Conservation (phyloP, 35 echinoderm and acorn worm species). For the Apostichopus californicus region DNA sequence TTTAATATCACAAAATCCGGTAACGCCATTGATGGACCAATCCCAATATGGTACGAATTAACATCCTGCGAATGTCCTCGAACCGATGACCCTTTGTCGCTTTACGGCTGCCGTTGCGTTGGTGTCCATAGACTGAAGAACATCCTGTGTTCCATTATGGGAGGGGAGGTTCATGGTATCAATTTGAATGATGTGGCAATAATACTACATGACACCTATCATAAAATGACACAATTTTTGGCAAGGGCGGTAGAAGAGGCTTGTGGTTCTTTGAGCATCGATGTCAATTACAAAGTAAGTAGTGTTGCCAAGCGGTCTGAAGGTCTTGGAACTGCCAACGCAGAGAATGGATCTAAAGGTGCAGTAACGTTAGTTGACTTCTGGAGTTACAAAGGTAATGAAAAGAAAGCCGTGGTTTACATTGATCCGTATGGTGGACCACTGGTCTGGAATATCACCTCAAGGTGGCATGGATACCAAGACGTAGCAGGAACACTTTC, state of each 20-base stretch:
- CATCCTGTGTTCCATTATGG: neutral
- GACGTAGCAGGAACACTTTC: conserved; percentile 16
- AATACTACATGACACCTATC: conserved; percentile 30
- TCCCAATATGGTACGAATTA: neutral
- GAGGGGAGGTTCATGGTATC: neutral
- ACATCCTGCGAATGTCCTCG: neutral
- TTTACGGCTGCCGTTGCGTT: conserved; percentile 5
- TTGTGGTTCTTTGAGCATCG: neutral
- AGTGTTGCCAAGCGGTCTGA: neutral
- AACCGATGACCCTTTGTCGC: neutral
- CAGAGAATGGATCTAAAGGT: neutral
- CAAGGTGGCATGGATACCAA: conserved; percentile 17
- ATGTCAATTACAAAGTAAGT: conserved; percentile 21
- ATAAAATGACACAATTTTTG: conserved; percentile 26
- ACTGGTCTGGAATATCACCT: conserved; percentile 31
- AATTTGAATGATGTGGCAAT: conserved; percentile 27
- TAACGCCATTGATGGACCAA: conserved; percentile 19
- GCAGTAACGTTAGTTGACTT: conserved; percentile 9
- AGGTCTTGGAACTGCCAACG: neutral
- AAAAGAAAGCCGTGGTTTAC: conserved; percentile 33
- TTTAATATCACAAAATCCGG: neutral
- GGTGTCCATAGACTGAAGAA: neutral
- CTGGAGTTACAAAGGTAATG: conserved; percentile 58
- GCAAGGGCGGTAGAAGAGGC: neutral
- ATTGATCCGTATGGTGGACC: conserved; percentile 48